Conservation (phyloP, 2,888 invertebrate species). For the Volucella bombylans region DNA sequence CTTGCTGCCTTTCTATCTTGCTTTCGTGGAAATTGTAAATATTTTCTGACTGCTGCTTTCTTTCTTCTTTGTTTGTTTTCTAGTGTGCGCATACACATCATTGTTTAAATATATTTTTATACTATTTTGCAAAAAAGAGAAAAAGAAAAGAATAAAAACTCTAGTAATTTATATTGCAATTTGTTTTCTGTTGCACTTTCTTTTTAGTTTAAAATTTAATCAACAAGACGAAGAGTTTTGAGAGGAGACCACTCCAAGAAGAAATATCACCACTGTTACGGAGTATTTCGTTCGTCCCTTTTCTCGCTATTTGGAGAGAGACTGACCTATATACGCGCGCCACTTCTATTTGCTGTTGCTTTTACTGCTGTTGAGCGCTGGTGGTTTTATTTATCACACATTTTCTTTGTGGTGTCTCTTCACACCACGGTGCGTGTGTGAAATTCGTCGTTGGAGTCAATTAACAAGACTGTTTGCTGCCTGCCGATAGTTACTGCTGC, state of each 20-base stretch:
- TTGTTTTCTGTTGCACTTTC: conserved; percentile 36
- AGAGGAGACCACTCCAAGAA: conserved; percentile 5
- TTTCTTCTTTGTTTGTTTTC: conserved; percentile 27
- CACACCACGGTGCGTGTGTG: conserved; percentile 44
- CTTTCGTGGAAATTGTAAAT: conserved; percentile 57
- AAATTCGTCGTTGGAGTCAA: conserved; percentile 39
- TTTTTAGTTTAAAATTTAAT: conserved; percentile 27
- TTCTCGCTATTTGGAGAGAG: conserved; percentile 58
- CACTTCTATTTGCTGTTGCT: conserved; percentile 52
- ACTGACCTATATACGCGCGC: conserved; percentile 68
- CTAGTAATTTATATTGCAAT: too few relatives aligned
- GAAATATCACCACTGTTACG: conserved; percentile 14
- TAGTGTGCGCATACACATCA: not conserved
- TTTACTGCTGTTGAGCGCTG: conserved; percentile 13
- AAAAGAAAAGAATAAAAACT: too few relatives aligned
- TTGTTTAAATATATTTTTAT: conserved; percentile 6
- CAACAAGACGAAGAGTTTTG: conserved; percentile 3
- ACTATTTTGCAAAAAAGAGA: too few relatives aligned
- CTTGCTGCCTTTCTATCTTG: conserved; percentile 52
- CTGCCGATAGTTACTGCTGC: not conserved
- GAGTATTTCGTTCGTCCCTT: conserved; percentile 52
- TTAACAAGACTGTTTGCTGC: conserved; percentile 36
- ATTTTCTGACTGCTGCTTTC: conserved; percentile 56
- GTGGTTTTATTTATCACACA: conserved; percentile 50
- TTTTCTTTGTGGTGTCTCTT: conserved; percentile 52